Conservation (phyloP, 1,140 invertebrate genomes). For the Drosophila prosaltans region DNA sequence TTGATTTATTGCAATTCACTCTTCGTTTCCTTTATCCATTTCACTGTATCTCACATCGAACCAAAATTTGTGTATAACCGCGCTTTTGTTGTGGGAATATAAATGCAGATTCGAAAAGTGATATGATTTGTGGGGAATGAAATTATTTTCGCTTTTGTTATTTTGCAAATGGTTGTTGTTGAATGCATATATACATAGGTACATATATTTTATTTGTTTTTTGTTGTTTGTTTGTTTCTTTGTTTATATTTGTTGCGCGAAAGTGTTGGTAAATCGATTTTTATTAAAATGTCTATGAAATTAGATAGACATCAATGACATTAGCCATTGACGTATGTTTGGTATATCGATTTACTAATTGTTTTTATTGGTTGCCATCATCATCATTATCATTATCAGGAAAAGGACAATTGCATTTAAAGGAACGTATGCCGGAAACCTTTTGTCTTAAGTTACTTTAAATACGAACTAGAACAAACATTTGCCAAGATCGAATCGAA, state of each 20-base stretch:
- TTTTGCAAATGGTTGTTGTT: neutral
- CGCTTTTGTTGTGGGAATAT: constrained; percentile 38
- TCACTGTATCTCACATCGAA: constrained; percentile 4
- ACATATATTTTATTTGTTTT: constrained; percentile 18
- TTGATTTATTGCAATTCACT: neutral
- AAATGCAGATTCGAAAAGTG: constrained; percentile 42
- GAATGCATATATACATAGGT: neutral
- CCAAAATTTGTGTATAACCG: constrained; percentile 41
- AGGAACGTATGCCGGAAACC: neutral
- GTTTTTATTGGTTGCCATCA: constrained; percentile 18
- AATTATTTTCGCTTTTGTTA: constrained; percentile 48
- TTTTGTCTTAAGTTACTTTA: constrained; percentile 54
- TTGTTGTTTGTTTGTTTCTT: constrained; percentile 12
- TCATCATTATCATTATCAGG: constrained; percentile 14
- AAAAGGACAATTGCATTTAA: constrained; percentile 15
- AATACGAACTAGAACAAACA: constrained; percentile 32
- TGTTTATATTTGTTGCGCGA: constrained; percentile 15
- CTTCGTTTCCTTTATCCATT: neutral
- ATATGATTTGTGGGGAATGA: constrained; percentile 56
- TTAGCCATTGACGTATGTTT: constrained; percentile 43
- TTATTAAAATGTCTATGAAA: constrained; percentile 66
- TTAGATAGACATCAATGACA: constrained; percentile 24
- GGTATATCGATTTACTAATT: constrained; percentile 72
- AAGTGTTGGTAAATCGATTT: constrained; percentile 55
- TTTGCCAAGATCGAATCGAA: constrained; percentile 33